Conservation (phyloP, 2,113 vertebrate genomes). For the Merops nubicus region DNA sequence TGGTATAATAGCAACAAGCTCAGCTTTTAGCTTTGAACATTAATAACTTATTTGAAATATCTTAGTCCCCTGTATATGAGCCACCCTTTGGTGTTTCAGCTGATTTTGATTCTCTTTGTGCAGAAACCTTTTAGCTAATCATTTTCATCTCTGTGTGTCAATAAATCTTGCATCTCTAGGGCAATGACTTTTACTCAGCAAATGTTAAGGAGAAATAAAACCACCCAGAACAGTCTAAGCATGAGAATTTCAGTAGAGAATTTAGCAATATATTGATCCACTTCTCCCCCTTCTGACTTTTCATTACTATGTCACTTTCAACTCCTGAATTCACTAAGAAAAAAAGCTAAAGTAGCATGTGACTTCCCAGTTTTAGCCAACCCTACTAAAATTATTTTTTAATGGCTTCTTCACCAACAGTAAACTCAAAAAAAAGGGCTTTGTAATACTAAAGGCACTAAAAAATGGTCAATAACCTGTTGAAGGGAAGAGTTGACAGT, state of each 20-base stretch:
- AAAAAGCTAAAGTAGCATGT: conserved; percentile 19
- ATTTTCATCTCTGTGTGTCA: conserved; percentile 73
- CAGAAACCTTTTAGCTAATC: conserved; percentile 69
- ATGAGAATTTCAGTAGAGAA: conserved; percentile 38
- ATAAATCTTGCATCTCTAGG: conserved; percentile 71
- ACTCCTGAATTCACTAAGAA: conserved; percentile 6
- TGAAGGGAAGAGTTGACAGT: background rate
- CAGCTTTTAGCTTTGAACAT: background rate
- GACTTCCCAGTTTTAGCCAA: background rate
- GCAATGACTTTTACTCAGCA: conserved; percentile 80
- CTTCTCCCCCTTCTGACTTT: conserved; percentile 51
- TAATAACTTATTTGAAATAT: conserved; percentile 38
- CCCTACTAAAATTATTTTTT: background rate
- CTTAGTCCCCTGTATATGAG: conserved; percentile 3
- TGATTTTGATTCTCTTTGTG: conserved; percentile 65
- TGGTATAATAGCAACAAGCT: background rate
- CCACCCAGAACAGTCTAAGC: background rate
- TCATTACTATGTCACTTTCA: conserved; percentile 54
- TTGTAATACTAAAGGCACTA: background rate
- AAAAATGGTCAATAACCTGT: background rate
- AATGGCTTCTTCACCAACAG: background rate
- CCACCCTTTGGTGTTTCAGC: conserved; percentile 29
- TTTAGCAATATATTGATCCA: conserved; percentile 50
- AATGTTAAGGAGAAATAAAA: conserved; percentile 76
- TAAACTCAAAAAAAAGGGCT: background rate